Percentiles rank a stretch among this genome's conserved stretches.
These are phyloP conservation scores for Holotrichia oblita DNA, from an alignment of 1,140 invertebrate genomes.

Conservation along the genomic window DNA sequence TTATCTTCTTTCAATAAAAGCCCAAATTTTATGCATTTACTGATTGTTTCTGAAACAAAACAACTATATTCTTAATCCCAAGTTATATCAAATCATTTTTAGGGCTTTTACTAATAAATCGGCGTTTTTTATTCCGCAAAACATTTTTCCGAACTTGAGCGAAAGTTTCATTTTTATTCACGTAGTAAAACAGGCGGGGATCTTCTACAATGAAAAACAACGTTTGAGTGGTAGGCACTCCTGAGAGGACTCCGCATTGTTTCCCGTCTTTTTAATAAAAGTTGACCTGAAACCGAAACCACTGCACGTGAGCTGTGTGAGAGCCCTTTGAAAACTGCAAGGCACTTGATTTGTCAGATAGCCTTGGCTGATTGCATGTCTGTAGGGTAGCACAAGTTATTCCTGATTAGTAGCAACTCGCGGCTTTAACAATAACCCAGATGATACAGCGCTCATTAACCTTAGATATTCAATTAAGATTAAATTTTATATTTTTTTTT, in stretches of 20 bases:
- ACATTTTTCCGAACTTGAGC: neutral
- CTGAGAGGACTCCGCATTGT: constrained; percentile 14
- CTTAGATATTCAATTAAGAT: constrained; percentile 22
- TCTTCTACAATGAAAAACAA: constrained; percentile 22
- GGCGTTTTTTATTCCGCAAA: neutral
- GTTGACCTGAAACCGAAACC: constrained; percentile 30
- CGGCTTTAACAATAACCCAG: neutral
- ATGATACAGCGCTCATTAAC: constrained; percentile 10
- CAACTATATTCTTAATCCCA: neutral
- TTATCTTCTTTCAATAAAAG: too few relatives aligned
- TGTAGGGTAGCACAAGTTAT: constrained; percentile 14
- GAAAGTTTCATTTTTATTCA: constrained; percentile 21
- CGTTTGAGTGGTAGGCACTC: constrained; percentile 27
- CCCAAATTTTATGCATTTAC: too few relatives aligned
- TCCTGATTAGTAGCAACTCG: constrained; percentile 5
- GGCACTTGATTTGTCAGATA: constrained; percentile 35
- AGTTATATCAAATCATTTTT: neutral
- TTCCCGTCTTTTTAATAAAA: constrained; percentile 36
- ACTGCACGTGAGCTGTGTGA: constrained; percentile 10
- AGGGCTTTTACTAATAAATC: neutral
- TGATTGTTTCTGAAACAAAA: neutral
- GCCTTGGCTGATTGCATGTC: constrained; percentile 27
- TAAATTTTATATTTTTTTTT: neutral
- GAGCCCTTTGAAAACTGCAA: constrained; percentile 26
- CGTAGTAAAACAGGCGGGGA: neutral